Percentiles rank a stretch among this genome's conserved stretches.
phyloP scores from a whole-genome alignment of 2,797 vertebrate genomes.

The Pogonophryne albipinna region DNA sequence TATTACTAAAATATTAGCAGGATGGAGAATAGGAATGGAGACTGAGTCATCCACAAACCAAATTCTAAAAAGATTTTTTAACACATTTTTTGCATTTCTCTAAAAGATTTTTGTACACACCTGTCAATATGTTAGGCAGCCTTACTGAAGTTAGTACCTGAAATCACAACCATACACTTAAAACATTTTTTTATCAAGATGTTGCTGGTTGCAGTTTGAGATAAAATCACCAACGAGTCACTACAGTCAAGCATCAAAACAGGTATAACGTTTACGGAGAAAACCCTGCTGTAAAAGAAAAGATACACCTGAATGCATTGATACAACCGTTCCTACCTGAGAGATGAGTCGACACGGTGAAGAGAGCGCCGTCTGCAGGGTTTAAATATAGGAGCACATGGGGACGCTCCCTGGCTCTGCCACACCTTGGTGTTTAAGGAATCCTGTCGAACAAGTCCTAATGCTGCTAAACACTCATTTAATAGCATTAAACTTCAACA shows the following conservation, averaged over 20 bases:
- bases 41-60: neutral
- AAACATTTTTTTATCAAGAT: neutral
- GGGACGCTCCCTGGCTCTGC: neutral
- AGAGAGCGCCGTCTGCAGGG: too few species aligned
- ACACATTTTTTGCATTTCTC: neutral
- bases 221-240: neutral
- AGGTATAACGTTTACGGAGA: neutral
- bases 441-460: neutral
- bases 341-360: too few species aligned
- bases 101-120: neutral
- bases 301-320: too few species aligned
- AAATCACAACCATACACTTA: neutral
- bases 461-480: neutral
- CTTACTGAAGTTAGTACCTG: slow-evolving; percentile 4
- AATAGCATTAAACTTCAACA: neutral
- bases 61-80: neutral
- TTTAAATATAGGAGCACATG: neutral
- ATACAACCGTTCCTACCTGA: neutral
- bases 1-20: neutral
- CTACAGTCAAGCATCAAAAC: too few species aligned
- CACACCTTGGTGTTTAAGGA: neutral
- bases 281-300: neutral
- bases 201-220: neutral
- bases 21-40: neutral
- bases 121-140: neutral